A percentile compares a stretch with the other conserved stretches of the same genome.
Conservation (phyloP, 2,113 vertebrate genomes). For the Melanotaenia duboulayi region DNA sequence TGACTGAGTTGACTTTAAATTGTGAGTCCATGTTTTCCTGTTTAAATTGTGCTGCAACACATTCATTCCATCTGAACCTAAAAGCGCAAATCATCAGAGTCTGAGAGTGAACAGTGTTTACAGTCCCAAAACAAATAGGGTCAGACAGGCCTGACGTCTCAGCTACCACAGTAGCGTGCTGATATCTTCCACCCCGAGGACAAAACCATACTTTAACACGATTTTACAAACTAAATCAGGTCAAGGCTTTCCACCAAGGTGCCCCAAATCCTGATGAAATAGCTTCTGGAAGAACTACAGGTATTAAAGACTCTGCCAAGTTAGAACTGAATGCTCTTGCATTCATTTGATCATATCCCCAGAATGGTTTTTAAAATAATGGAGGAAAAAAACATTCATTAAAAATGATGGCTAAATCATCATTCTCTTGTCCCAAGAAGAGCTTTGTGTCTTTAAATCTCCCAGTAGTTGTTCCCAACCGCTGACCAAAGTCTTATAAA, state of each 20-base stretch:
- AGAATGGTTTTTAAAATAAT: too few relatives aligned
- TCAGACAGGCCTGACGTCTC: conserved; percentile 38
- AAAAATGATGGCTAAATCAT: too few relatives aligned
- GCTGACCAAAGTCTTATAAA: conserved; percentile 20
- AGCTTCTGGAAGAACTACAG: conserved; percentile 6
- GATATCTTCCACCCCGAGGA: conserved; percentile 21
- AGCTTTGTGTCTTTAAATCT: conserved; percentile 11
- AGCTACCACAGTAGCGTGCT: conserved; percentile 32
- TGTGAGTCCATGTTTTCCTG: not conserved
- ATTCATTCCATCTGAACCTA: not conserved
- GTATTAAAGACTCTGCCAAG: conserved; percentile 1
- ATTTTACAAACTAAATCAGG: conserved; percentile 42
- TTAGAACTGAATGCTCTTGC: not conserved
- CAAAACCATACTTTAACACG: conserved; percentile 28
- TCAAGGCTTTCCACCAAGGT: conserved; percentile 28
- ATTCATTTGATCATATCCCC: too few relatives aligned
- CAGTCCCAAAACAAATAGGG: conserved; percentile 22
- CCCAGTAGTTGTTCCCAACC: not conserved
- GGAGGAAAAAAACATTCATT: too few relatives aligned
- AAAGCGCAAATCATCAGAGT: conserved; percentile 10
- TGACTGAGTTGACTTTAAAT: conserved; percentile 1
- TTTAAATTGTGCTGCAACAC: not conserved
- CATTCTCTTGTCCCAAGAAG: not conserved
- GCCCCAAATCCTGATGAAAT: conserved; percentile 8
- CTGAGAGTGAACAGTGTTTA: not conserved